Percentiles rank a stretch among this genome's conserved stretches.
Evolutionary conservation across 1,140 invertebrate species (phyloP).

Genomic region (Meloidogyne floridensis): DNA sequence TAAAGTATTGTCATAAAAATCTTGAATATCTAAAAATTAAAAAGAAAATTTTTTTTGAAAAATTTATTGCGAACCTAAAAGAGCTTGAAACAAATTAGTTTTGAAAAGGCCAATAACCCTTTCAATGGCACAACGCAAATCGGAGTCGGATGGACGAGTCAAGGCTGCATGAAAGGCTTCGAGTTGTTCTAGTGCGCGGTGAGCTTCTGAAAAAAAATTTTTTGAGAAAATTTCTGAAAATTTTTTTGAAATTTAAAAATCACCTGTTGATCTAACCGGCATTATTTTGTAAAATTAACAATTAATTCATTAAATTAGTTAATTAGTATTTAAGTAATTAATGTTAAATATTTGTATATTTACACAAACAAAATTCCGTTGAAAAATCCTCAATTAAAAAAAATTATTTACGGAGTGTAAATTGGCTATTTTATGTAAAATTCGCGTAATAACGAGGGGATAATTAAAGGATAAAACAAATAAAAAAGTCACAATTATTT

Average conservation of each 20-base stretch:
- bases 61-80: constrained; percentile 39
- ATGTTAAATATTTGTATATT: constrained; percentile 2
- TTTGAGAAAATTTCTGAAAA: neutral
- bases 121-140: constrained; percentile 46
- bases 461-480: neutral
- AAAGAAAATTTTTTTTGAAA: neutral
- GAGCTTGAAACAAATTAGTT: constrained; percentile 52
- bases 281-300: no score
- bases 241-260: neutral
- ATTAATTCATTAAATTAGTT: neutral
- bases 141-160: constrained; percentile 41
- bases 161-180: constrained; percentile 52
- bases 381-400: neutral
- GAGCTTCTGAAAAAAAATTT: constrained; percentile 45
- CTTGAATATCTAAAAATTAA: constrained; percentile 51
- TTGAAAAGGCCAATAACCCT: constrained; percentile 54
- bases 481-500: neutral
- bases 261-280: neutral
- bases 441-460: neutral
- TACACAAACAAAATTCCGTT: neutral
- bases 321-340: neutral
- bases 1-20: constrained; percentile 54
- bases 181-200: constrained; percentile 45
- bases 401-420: neutral
- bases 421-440: neutral